These are phyloP conservation scores for Halcyon badia DNA, from an alignment of 2,797 vertebrate genomes.

Conservation along the genomic window DNA sequence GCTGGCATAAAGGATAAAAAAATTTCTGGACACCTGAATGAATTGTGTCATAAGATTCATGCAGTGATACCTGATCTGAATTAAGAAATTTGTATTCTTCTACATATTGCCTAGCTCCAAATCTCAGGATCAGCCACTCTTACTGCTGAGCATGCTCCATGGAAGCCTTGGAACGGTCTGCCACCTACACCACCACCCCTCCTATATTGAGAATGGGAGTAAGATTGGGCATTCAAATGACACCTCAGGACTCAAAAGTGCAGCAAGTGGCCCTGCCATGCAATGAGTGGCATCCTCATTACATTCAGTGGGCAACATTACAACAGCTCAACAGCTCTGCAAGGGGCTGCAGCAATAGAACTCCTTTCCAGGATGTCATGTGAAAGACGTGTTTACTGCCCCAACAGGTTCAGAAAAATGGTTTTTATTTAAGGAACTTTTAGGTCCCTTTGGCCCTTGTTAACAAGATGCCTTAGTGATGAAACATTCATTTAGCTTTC, in stretches of 20 bases:
- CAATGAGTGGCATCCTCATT: too few species aligned
- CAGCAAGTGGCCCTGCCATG: not conserved
- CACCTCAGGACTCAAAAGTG: rapidly evolving
- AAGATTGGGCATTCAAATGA: not conserved
- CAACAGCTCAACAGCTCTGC: not conserved
- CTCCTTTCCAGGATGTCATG: not conserved
- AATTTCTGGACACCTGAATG: not conserved
- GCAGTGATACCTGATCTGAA: not conserved
- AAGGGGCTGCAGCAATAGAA: not conserved
- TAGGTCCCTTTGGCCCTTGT: too few species aligned
- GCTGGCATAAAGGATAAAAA: not conserved
- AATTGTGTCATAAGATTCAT: not conserved
- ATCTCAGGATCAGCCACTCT: too few species aligned
- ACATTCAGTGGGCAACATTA: not conserved
- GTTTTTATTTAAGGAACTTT: not conserved
- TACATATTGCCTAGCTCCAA: not conserved
- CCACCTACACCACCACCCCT: too few species aligned
- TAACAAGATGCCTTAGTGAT: not conserved
- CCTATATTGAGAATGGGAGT: too few species aligned
- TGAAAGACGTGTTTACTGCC: not conserved
- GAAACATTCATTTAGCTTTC: not conserved
- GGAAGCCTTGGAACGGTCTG: too few species aligned
- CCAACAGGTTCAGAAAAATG: not conserved
- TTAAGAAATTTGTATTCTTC: not conserved
- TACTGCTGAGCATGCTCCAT: too few species aligned